These are phyloP conservation scores for Papilio helenus DNA, from an alignment of 1,140 invertebrate species.

Conservation along the genomic window DNA sequence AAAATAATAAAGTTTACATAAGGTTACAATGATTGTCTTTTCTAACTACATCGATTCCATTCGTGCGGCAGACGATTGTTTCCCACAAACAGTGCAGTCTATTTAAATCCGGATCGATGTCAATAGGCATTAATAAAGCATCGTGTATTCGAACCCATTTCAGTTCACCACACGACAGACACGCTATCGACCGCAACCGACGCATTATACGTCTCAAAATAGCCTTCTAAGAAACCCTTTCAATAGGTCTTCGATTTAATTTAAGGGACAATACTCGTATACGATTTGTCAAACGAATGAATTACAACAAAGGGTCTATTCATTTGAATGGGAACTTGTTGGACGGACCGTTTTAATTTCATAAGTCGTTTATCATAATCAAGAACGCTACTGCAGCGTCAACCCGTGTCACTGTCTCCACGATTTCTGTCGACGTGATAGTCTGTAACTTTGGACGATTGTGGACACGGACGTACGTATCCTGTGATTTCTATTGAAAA, in stretches of 20 bases:
- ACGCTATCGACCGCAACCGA: slow-evolving; percentile 68
- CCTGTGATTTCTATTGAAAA: background rate
- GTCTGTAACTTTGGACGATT: slow-evolving; percentile 69
- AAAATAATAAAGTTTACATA: background rate
- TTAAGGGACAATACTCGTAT: slow-evolving; percentile 68
- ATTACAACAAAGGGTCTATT: slow-evolving; percentile 79
- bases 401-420: slow-evolving; percentile 79
- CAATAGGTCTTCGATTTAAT: slow-evolving; percentile 74
- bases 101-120: slow-evolving; percentile 55
- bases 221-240: slow-evolving; percentile 72
- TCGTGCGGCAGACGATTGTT: slow-evolving; percentile 11
- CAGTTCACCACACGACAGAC: slow-evolving; percentile 59
- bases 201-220: slow-evolving; percentile 72
- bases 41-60: background rate
- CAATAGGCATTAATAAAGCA: slow-evolving; percentile 45
- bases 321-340: slow-evolving; percentile 81
- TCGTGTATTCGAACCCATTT: slow-evolving; percentile 62
- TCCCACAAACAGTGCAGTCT: slow-evolving; percentile 32
- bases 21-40: background rate
- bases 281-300: slow-evolving; percentile 81
- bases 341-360: slow-evolving; percentile 81
- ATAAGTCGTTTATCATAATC: slow-evolving; percentile 83
- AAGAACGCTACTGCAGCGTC: slow-evolving; percentile 61
- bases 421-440: slow-evolving; percentile 63
- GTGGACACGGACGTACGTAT: slow-evolving; percentile 55